phyloP scores from a whole-genome alignment of 1,140 invertebrate genomes.

The Cepaea nemoralis region DNA sequence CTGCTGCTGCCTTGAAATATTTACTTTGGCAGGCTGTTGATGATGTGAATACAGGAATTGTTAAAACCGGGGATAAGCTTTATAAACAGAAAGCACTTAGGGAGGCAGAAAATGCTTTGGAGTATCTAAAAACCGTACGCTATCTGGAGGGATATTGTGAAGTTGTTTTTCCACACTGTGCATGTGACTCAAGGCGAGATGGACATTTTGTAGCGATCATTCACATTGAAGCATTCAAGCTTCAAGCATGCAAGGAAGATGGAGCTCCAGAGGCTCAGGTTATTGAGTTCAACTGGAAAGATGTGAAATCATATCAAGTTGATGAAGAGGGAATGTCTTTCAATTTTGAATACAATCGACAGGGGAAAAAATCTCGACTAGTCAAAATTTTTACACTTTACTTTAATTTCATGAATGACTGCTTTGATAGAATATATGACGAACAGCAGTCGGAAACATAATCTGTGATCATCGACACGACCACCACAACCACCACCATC shows the following conservation, averaged over 20 bases:
- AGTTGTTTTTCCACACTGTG: slow-evolving; percentile 93
- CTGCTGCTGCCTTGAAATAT: slow-evolving; percentile 79
- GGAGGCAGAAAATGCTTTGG: slow-evolving; percentile 86
- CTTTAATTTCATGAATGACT: slow-evolving; percentile 93
- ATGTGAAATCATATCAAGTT: slow-evolving; percentile 85
- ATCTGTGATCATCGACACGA: background rate
- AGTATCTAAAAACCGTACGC: slow-evolving; percentile 89
- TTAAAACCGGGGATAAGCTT: slow-evolving; percentile 87
- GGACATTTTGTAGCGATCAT: slow-evolving; percentile 89
- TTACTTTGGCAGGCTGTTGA: slow-evolving; percentile 86
- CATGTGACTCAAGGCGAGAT: slow-evolving; percentile 91
- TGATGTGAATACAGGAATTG: slow-evolving; percentile 93
- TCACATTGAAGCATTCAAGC: slow-evolving; percentile 81
- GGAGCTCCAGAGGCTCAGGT: slow-evolving; percentile 87
- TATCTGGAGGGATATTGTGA: slow-evolving; percentile 91
- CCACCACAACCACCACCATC: background rate
- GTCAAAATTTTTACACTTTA: slow-evolving; percentile 90
- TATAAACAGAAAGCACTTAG: slow-evolving; percentile 96
- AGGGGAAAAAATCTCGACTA: slow-evolving; percentile 85
- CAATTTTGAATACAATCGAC: slow-evolving; percentile 87
- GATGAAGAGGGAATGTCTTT: slow-evolving; percentile 93
- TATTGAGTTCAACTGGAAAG: slow-evolving; percentile 87
- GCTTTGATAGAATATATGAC: slow-evolving; percentile 93
- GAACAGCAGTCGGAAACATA: slow-evolving; percentile 76
- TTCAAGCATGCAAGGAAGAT: slow-evolving; percentile 90